phyloP scores from a whole-genome alignment of 2,113 vertebrate species.

The Potamarius usumacintae region DNA sequence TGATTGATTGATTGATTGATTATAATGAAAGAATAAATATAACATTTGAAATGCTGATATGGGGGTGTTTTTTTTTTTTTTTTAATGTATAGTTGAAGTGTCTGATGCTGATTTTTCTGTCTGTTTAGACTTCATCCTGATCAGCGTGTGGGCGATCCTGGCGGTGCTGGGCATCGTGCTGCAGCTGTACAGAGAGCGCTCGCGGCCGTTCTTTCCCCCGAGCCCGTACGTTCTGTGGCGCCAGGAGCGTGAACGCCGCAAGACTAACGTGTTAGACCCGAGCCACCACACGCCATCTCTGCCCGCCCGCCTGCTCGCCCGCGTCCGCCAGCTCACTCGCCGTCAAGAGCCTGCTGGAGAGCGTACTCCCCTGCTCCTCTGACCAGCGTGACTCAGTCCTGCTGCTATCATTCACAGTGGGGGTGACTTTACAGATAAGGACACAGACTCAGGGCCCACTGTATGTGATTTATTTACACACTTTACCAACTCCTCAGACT shows the following conservation, averaged over 20 bases:
- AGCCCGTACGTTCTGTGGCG: constrained; percentile 90
- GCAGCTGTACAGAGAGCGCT: constrained; percentile 84
- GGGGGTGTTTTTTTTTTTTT: neutral
- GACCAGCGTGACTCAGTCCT: neutral
- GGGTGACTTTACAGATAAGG: neutral
- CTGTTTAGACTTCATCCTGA: constrained; percentile 80
- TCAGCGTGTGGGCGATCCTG: constrained; percentile 85
- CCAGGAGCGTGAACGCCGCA: constrained; percentile 84
- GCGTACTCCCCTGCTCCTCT: constrained; percentile 88
- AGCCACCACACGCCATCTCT: constrained; percentile 87
- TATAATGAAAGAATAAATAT: too few relatives aligned
- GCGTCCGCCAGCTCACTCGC: constrained; percentile 70
- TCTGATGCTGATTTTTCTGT: neutral
- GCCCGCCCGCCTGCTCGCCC: constrained; percentile 75
- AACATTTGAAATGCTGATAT: too few relatives aligned
- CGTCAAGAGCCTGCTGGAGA: constrained; percentile 77
- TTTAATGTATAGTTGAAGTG: neutral
- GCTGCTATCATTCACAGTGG: neutral
- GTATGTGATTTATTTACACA: neutral
- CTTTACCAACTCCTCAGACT: neutral
- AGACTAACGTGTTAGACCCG: constrained; percentile 92
- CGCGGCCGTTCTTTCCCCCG: constrained; percentile 81
- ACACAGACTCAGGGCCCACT: neutral
- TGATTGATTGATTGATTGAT: too few relatives aligned
- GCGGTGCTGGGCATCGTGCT: constrained; percentile 76